Percentiles rank a stretch among this genome's conserved stretches.
These are phyloP conservation scores for Alloplasta piceator DNA, from an alignment of 2,888 invertebrate genomes.

Conservation along the genomic window DNA sequence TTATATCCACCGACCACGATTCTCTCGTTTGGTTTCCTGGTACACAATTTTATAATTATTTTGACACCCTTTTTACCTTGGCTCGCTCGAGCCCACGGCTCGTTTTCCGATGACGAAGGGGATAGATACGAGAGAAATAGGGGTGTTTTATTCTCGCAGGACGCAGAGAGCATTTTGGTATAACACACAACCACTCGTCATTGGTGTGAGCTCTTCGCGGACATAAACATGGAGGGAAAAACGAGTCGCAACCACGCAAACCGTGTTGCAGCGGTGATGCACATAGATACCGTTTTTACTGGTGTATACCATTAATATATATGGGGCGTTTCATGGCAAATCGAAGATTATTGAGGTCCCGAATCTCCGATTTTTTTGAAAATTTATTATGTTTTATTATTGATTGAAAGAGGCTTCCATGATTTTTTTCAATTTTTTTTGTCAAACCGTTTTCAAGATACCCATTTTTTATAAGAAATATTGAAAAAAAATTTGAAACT, in stretches of 20 bases:
- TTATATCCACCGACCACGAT: constrained; percentile 19
- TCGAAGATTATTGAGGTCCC: no score
- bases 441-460: no score
- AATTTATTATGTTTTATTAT: no score
- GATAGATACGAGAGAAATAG: constrained; percentile 9
- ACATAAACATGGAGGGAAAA: constrained; percentile 44
- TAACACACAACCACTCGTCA: constrained; percentile 7
- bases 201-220: constrained; percentile 16
- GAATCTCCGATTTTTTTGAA: no score
- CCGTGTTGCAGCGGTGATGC: constrained; percentile 51
- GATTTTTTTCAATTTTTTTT: no score
- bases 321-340: no score
- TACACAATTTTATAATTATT: constrained; percentile 78
- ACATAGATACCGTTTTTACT: constrained; percentile 52
- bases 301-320: background rate
- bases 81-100: constrained; percentile 6
- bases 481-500: no score
- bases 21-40: constrained; percentile 67
- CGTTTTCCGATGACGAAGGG: constrained; percentile 19
- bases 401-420: no score
- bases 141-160: background rate
- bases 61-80: constrained; percentile 70
- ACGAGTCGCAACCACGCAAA: constrained; percentile 62
- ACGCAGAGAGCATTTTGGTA: background rate
- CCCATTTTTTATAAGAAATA: no score